Percentiles rank a stretch among this genome's conserved stretches.
These are phyloP conservation scores for Pollenia labialis DNA, from an alignment of 2,888 invertebrate genomes.

Conservation along the genomic window DNA sequence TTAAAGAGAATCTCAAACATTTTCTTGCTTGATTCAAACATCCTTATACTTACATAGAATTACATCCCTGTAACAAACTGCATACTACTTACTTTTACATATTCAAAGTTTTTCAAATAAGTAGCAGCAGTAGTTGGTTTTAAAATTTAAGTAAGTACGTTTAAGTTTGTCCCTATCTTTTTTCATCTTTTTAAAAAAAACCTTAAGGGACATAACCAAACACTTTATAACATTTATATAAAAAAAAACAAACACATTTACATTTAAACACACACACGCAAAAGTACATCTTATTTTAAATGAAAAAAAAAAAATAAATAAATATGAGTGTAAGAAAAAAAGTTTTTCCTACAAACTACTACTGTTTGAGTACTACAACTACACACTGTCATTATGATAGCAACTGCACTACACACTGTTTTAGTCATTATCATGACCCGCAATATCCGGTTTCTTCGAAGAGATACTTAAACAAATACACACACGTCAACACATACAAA, in stretches of 20 bases:
- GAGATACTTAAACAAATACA: constrained; percentile 45
- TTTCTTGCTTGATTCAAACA: too few species aligned
- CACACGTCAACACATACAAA: neutral
- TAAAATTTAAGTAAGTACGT: constrained; percentile 27
- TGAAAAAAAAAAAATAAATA: constrained; percentile 6
- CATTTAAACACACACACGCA: neutral
- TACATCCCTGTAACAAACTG: neutral
- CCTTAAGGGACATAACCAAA: constrained; percentile 63
- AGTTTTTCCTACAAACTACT: constrained; percentile 38
- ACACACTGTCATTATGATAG: constrained; percentile 41
- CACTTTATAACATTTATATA: constrained; percentile 62
- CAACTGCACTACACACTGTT: constrained; percentile 44
- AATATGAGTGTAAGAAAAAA: constrained; percentile 39
- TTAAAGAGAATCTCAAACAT: too few species aligned
- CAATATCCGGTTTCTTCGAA: constrained; percentile 74
- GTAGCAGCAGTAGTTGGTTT: constrained; percentile 7
- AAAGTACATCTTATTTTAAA: neutral
- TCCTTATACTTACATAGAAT: too few species aligned
- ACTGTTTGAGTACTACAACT: constrained; percentile 24
- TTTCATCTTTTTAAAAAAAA: constrained; percentile 22
- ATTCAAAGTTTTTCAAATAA: neutral
- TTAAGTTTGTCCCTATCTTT: constrained; percentile 14
- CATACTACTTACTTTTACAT: constrained; percentile 12
- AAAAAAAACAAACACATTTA: constrained; percentile 30
- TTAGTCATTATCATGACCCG: constrained; percentile 68